These are phyloP conservation scores for Epinotia brunnichana DNA, from an alignment of 2,888 invertebrate genomes.

Conservation along the genomic window DNA sequence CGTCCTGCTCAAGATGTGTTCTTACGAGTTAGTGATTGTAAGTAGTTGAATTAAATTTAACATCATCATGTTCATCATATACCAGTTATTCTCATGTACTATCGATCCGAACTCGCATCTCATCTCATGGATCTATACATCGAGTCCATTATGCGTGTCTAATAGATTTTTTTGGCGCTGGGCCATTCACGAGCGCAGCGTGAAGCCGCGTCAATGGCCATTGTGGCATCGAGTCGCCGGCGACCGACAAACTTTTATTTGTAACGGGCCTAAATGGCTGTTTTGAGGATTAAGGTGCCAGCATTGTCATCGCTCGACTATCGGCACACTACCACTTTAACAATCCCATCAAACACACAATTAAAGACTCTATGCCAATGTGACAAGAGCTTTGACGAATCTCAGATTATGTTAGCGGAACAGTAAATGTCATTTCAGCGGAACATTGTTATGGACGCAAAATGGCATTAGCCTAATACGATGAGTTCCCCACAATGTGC, in stretches of 20 bases:
- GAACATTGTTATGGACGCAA: constrained; percentile 53
- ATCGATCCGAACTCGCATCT: constrained; percentile 67
- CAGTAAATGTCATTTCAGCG: constrained; percentile 43
- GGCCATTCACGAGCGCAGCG: constrained; percentile 80
- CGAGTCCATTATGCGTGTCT: constrained; percentile 78
- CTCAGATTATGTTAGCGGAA: constrained; percentile 6
- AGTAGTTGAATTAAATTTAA: neutral
- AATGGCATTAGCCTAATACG: constrained; percentile 61
- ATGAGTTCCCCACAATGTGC: constrained; percentile 59
- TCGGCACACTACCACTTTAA: constrained; percentile 18
- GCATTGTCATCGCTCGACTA: constrained; percentile 69
- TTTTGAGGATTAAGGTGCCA: constrained; percentile 78
- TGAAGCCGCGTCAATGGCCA: constrained; percentile 79
- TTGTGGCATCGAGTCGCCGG: constrained; percentile 68
- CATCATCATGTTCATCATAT: neutral
- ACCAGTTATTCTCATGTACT: constrained; percentile 22
- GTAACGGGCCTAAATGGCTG: constrained; percentile 81
- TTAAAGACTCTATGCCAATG: neutral
- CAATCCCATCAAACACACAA: neutral
- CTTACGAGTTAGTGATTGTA: neutral
- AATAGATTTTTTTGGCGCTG: constrained; percentile 80
- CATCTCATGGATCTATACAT: constrained; percentile 64
- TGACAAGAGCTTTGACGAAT: neutral
- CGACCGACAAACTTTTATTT: constrained; percentile 79
- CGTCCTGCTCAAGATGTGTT: too few relatives aligned